These are phyloP conservation scores for Hydrolagus colliei DNA, from an alignment of 2,797 vertebrate genomes.

Conservation along the genomic window DNA sequence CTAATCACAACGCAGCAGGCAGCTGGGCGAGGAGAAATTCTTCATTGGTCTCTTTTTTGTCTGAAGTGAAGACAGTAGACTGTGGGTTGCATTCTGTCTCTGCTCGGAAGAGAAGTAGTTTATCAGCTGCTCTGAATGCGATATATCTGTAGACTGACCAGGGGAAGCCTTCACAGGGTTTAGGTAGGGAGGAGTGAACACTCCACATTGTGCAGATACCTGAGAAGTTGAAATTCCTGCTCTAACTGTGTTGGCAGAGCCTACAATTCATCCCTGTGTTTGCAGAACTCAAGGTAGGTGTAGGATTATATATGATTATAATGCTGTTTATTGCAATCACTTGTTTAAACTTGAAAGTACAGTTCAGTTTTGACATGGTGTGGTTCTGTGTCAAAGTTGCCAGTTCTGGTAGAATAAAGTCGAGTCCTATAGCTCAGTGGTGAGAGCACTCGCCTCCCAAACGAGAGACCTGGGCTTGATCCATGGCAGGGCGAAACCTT, in stretches of 20 bases:
- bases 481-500: too few species aligned
- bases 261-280: neutral
- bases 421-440: too few species aligned
- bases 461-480: too few species aligned
- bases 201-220: constrained; percentile 3
- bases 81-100: neutral
- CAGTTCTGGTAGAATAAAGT: too few species aligned
- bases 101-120: neutral
- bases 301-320: neutral
- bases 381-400: neutral
- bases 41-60: neutral
- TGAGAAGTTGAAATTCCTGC: neutral
- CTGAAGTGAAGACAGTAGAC: neutral
- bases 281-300: neutral
- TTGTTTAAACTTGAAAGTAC: neutral
- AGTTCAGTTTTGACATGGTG: neutral
- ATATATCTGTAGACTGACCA: neutral
- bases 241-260: neutral
- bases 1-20: constrained; percentile 11
- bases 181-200: neutral
- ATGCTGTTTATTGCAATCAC: neutral
- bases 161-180: neutral
- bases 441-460: too few species aligned
- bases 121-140: neutral
- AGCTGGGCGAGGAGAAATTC: neutral